Percentiles rank a stretch among this genome's conserved stretches.
Evolutionary conservation across 2,797 vertebrate genomes (phyloP).

Genomic region (Notolepis coatsorum): DNA sequence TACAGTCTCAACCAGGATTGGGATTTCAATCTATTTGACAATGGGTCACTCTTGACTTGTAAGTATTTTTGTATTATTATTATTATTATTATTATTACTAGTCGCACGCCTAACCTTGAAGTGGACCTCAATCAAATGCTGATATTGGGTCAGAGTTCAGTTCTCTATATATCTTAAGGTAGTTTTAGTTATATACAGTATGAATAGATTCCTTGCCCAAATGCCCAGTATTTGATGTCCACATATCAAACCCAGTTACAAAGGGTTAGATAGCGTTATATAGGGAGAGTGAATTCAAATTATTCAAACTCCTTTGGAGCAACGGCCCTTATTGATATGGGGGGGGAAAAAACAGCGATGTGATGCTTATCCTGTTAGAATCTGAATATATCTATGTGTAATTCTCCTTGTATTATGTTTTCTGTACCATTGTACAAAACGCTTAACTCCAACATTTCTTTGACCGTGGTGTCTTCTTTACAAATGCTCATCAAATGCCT

Average conservation of each 20-base stretch:
- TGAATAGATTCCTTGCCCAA: neutral
- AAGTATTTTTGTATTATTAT: slow-evolving; percentile 29
- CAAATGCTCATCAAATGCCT: slow-evolving; percentile 21
- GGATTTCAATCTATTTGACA: slow-evolving; percentile 45
- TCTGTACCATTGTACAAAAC: slow-evolving; percentile 21
- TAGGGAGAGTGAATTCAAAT: slow-evolving; percentile 10
- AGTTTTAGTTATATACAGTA: neutral
- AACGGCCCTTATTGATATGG: neutral
- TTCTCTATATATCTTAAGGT: neutral
- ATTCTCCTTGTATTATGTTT: slow-evolving; percentile 6
- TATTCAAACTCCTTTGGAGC: slow-evolving; percentile 1
- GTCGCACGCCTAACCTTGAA: neutral
- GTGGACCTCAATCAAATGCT: neutral
- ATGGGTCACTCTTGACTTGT: slow-evolving; percentile 62
- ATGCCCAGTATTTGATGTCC: neutral
- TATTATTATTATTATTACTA: neutral
- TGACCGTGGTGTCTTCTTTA: slow-evolving; percentile 13
- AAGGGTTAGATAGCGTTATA: neutral
- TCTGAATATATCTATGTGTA: slow-evolving; percentile 3
- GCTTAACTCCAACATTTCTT: slow-evolving; percentile 11
- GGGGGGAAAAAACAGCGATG: neutral
- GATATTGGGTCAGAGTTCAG: neutral
- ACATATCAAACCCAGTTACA: slow-evolving; percentile 1
- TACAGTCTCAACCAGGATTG: slow-evolving; percentile 27
- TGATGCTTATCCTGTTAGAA: slow-evolving; percentile 1